Conservation (phyloP, 2,113 vertebrate species). For the Lipotes vexillifer region DNA sequence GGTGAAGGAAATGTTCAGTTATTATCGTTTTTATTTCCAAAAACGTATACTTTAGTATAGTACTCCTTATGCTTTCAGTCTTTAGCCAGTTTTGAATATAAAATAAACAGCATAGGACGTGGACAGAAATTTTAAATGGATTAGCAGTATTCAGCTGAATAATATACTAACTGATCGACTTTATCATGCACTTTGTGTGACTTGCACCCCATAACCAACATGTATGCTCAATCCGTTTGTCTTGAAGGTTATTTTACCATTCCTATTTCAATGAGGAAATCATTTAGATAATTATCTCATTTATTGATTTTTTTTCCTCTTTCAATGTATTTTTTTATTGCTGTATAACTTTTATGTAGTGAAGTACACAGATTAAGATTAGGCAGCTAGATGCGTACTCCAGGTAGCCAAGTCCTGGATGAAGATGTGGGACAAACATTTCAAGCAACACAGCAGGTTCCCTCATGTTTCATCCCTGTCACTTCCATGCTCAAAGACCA, state of each 20-base stretch:
- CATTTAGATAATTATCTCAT: background rate
- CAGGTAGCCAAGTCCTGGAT: background rate
- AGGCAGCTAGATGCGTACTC: background rate
- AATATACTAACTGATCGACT: background rate
- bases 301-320: background rate
- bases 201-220: background rate
- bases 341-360: background rate
- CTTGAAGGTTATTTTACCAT: background rate
- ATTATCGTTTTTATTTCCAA: background rate
- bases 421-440: background rate
- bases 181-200: background rate
- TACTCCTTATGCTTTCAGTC: background rate
- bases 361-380: background rate
- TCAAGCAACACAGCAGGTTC: background rate
- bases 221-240: background rate
- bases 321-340: background rate
- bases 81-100: background rate
- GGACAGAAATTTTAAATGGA: slow-evolving; percentile 10
- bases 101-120: background rate
- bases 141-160: background rate
- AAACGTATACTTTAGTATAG: background rate
- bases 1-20: background rate
- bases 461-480: background rate
- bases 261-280: background rate
- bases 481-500: background rate